Base-by-base conservation (phyloP, 1,140 invertebrate species). In the Littorina saxatilis region DNA sequence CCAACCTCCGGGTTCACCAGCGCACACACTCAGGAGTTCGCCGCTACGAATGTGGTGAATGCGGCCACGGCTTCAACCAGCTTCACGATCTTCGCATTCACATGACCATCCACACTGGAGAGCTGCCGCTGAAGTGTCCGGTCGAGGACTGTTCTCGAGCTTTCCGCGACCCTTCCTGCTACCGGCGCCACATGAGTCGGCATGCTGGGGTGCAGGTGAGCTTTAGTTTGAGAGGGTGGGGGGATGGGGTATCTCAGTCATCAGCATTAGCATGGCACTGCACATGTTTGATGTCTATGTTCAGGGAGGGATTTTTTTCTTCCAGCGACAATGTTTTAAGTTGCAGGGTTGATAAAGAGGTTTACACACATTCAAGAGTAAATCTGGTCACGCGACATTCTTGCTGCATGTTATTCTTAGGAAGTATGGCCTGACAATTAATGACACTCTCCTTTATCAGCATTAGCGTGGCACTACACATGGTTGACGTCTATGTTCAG, bases 71-170 rank as follows among this genome's bases (percentile, higher is more conserved):
- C 27, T 82, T 79, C 35, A 72, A 58, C 47, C 58, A 79, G 58
- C 32, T 55, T 39, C 55, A 66, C 55, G 52, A 70, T 23, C 40
- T 83, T 29, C 73, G 79, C 13, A 76, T 39, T 20, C 82, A 83
- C 79, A 32, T 43, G n/a, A 80, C 72, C 20, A 80, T 66, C 29
- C 82, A 83, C 68, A 83, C 77, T 1, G 82, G 78, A 4, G 82
- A 83, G 61, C 79, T 39, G 40, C 82, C 82, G 20, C 74, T 66
- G 58, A 61, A 23, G 17, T 83, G 82, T 50, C n/a, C 70, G 2
- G 70, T 32, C 20, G 37, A 61, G n/a, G 55, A 63, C n/a, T 78
- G 76, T 29, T 9, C n/a, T 37, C 23, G 27, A 29, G 39, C 76
- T 27, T 78, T 78, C 58, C 39, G 76, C 7, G 76, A 78, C 55